Conservation (phyloP, 2,888 invertebrate genomes). For the Cerceris ruficornis region DNA sequence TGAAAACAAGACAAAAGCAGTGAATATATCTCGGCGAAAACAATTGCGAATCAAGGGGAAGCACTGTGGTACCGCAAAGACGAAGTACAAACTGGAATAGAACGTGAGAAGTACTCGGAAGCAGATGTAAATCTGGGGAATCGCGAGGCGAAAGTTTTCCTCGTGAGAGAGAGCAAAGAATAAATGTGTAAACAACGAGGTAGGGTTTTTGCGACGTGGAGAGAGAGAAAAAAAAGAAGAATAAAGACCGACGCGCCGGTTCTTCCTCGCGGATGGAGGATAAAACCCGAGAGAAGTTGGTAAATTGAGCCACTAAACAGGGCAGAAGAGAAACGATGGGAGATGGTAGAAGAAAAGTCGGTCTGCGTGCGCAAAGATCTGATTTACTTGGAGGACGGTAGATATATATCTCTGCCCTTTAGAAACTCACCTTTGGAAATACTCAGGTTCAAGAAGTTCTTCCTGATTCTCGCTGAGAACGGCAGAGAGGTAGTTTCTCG, state of each 20-base stretch:
- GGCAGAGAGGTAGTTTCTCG: no score
- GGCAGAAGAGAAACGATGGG: constrained; percentile 2
- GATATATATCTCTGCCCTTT: constrained; percentile 46
- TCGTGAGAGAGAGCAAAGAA: no score
- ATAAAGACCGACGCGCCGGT: neutral
- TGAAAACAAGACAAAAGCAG: no score
- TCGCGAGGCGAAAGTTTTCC: no score
- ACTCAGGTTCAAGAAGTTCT: no score
- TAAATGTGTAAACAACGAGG: constrained; percentile 23
- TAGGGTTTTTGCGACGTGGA: constrained; percentile 35
- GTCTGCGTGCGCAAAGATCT: constrained; percentile 43
- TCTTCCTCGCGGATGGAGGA: constrained; percentile 6
- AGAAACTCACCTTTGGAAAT: neutral
- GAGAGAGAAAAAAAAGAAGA: constrained; percentile 14
- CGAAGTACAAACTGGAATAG: no score
- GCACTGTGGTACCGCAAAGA: no score
- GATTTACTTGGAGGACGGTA: constrained; percentile 57
- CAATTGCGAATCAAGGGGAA: no score
- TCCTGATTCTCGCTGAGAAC: no score
- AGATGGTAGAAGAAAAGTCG: constrained; percentile 11
- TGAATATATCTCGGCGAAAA: no score
- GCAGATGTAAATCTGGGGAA: no score
- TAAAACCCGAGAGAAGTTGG: neutral
- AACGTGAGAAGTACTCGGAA: neutral
- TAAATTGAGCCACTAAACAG: constrained; percentile 18